A percentile compares a stretch with the other conserved stretches of the same genome.
Evolutionary conservation across 2,888 invertebrate genomes (phyloP).

Genomic region (Diplolepis rosae): DNA sequence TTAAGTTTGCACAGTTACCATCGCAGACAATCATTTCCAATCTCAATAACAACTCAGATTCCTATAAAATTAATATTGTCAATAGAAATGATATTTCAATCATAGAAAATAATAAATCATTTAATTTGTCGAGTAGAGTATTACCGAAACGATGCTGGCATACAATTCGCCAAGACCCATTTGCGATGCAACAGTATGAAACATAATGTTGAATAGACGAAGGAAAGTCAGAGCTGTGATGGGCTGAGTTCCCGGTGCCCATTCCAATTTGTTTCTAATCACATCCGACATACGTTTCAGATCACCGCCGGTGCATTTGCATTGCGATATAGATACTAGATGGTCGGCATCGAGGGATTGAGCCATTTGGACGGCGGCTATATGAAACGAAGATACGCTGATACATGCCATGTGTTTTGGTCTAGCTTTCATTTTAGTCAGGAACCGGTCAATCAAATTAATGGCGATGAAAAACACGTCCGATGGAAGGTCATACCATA

Average conservation of each 20-base stretch:
- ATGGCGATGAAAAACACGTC: conserved; percentile 86
- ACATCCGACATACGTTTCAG: conserved; percentile 90
- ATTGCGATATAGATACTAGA: conserved; percentile 81
- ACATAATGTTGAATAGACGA: conserved; percentile 79
- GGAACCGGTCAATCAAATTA: conserved; percentile 87
- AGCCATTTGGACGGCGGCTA: conserved; percentile 83
- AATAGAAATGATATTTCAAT: conserved; percentile 13
- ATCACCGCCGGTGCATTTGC: conserved; percentile 89
- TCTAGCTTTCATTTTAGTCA: conserved; percentile 87
- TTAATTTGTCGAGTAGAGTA: conserved; percentile 29
- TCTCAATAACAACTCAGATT: conserved; percentile 79
- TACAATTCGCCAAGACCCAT: conserved; percentile 76
- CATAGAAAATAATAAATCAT: no score
- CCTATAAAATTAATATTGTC: conserved; percentile 67
- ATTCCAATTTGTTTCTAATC: conserved; percentile 85
- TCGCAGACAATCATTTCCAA: conserved; percentile 86
- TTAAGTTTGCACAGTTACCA: conserved; percentile 83
- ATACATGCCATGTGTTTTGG: conserved; percentile 92
- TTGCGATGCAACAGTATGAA: conserved; percentile 76
- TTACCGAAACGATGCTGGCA: conserved; percentile 75
- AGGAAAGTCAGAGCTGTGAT: conserved; percentile 83
- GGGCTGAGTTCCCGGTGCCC: conserved; percentile 77
- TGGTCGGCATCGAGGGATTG: conserved; percentile 80
- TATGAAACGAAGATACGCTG: conserved; percentile 89
- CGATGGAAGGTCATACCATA: conserved; percentile 89